Evolutionary conservation across 2,888 invertebrate species (phyloP).

Genomic region (Eristalinus aeneus): DNA sequence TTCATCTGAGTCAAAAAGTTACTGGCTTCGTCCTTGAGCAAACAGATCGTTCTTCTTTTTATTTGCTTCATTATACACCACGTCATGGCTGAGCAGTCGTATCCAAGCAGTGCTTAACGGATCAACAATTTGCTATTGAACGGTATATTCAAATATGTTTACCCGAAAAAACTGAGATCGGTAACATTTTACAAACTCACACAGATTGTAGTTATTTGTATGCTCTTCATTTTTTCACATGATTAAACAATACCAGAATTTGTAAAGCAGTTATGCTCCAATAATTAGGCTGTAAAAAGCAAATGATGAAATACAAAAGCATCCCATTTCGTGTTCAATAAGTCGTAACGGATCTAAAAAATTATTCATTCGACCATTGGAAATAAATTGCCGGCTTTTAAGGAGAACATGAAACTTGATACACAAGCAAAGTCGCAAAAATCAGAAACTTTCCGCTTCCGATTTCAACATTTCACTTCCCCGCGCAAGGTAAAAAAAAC

Average conservation of each 20-base stretch:
- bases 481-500: constrained; percentile 2
- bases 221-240: constrained; percentile 32
- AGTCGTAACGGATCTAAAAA: constrained; percentile 52
- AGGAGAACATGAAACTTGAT: neutral
- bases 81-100: too few species aligned
- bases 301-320: constrained; percentile 17
- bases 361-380: constrained; percentile 25
- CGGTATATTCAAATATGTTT: too few species aligned
- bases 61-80: too few species aligned
- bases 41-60: too few species aligned
- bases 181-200: too few species aligned
- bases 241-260: constrained; percentile 28
- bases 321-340: constrained; percentile 47
- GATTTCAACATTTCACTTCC: constrained; percentile 50
- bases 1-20: too few species aligned
- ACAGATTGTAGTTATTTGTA: neutral
- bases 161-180: too few species aligned
- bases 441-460: neutral
- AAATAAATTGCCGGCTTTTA: neutral
- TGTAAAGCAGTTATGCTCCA: constrained; percentile 50
- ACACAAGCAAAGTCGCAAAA: neutral
- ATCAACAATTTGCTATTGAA: too few species aligned
- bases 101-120: too few species aligned
- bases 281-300: constrained; percentile 34
- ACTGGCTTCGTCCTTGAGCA: too few species aligned